Conservation (phyloP, 2,888 invertebrate genomes). For the Ochlodes sylvanus region DNA sequence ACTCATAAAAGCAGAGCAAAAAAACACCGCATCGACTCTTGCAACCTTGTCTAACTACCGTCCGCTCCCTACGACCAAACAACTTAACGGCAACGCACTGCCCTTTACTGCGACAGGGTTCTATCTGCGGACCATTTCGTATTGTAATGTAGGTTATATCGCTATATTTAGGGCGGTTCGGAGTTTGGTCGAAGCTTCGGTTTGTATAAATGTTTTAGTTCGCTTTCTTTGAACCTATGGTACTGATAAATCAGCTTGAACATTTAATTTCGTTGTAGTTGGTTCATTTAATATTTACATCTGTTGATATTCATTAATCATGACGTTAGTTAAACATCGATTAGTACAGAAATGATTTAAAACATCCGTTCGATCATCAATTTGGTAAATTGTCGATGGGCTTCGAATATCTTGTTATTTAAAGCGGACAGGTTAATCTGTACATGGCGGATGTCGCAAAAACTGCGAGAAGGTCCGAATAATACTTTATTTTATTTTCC, state of each 20-base stretch:
- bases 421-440: slow-evolving; percentile 5
- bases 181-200: slow-evolving; percentile 54
- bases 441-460: slow-evolving; percentile 23
- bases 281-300: not conserved
- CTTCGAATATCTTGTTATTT: not conserved
- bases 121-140: slow-evolving; percentile 56
- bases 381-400: not conserved
- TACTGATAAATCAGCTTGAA: slow-evolving; percentile 20
- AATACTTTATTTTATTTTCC: slow-evolving; percentile 50
- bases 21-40: slow-evolving; percentile 66
- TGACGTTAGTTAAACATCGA: not conserved
- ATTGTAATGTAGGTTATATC: slow-evolving; percentile 62
- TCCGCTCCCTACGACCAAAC: slow-evolving; percentile 51
- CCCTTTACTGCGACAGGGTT: slow-evolving; percentile 66
- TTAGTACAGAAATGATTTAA: not conserved
- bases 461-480: slow-evolving; percentile 44
- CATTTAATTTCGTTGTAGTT: slow-evolving; percentile 1
- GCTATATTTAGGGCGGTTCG: slow-evolving; percentile 76
- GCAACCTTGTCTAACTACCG: slow-evolving; percentile 70
- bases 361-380: not conserved
- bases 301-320: not conserved
- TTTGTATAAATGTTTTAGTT: slow-evolving; percentile 66
- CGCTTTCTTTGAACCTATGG: slow-evolving; percentile 34
- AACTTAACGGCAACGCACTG: slow-evolving; percentile 53
- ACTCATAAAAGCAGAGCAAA: slow-evolving; percentile 74